A percentile compares a stretch with the other conserved stretches of the same genome.
Evolutionary conservation across 2,113 vertebrate genomes (phyloP).

Genomic region (Porphyrio hochstetteri): DNA sequence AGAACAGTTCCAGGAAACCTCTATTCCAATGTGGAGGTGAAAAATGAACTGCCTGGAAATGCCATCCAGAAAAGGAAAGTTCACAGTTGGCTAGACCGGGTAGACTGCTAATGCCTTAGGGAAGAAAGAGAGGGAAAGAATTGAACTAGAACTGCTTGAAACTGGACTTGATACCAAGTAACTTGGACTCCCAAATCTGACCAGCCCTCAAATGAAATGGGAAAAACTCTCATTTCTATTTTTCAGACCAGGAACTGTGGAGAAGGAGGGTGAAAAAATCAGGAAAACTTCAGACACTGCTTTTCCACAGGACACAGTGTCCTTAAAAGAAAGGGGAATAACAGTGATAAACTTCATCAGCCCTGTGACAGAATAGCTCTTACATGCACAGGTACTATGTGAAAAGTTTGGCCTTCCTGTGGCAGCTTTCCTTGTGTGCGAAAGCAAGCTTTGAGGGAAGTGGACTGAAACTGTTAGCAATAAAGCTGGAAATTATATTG

Average conservation of each 20-base stretch:
- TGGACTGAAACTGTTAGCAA: neutral
- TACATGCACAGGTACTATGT: neutral
- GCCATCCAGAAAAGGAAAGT: neutral
- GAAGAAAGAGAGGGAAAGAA: neutral
- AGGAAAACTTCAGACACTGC: neutral
- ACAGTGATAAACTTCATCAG: rapidly evolving
- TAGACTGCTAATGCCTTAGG: neutral
- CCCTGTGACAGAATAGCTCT: neutral
- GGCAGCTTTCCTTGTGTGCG: neutral
- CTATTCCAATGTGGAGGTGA: neutral
- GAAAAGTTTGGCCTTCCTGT: neutral
- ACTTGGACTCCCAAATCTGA: neutral
- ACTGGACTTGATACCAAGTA: neutral
- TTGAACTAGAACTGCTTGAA: neutral
- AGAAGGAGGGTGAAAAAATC: neutral
- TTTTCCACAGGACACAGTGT: neutral
- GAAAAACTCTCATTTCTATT: neutral
- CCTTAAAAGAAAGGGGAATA: neutral
- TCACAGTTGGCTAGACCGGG: neutral
- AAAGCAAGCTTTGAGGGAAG: neutral
- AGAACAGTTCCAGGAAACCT: neutral
- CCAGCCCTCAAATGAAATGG: neutral
- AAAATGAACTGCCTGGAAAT: neutral
- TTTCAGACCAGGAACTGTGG: neutral
- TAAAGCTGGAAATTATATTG: neutral